These are phyloP conservation scores for Pao palembangensis DNA, from an alignment of 2,113 vertebrate species.

Conservation along the genomic window DNA sequence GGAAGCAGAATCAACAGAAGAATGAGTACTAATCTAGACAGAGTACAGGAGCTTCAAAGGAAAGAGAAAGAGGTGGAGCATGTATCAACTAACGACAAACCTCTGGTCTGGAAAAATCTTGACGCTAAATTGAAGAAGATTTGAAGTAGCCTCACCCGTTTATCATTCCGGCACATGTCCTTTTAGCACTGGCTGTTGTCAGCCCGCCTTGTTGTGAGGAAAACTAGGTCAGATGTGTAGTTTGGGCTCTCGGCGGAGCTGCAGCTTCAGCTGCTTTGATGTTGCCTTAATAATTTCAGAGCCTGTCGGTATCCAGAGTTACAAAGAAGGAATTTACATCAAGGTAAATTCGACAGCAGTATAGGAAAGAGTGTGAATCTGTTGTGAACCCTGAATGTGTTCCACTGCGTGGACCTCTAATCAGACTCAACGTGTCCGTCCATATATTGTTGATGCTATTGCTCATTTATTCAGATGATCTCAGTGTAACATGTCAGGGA, in stretches of 20 bases:
- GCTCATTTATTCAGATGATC: too few species aligned
- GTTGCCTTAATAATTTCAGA: conserved; percentile 31
- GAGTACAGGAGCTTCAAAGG: conserved; percentile 2
- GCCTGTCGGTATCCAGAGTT: conserved; percentile 16
- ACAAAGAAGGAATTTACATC: conserved; percentile 32
- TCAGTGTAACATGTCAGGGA: too few species aligned
- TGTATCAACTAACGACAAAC: conserved; percentile 26
- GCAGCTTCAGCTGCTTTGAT: conserved; percentile 45
- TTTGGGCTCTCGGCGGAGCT: conserved; percentile 32
- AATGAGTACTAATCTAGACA: background rate
- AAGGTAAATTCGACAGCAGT: conserved; percentile 16
- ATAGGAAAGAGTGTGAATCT: background rate
- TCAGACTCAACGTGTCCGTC: too few species aligned
- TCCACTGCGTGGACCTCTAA: too few species aligned
- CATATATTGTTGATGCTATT: too few species aligned
- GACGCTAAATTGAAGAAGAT: conserved; percentile 12
- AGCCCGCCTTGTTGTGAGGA: conserved; percentile 15
- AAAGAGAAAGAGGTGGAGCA: background rate
- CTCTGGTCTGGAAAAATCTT: conserved; percentile 17
- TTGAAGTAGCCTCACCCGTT: conserved; percentile 10
- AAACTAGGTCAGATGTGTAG: conserved; percentile 56
- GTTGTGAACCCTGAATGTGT: background rate
- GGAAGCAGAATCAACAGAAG: background rate
- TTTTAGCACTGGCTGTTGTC: conserved; percentile 15
- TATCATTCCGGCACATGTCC: conserved; percentile 7